Conservation (phyloP, 2,113 vertebrate genomes). For the Protomyctophum bolini region DNA sequence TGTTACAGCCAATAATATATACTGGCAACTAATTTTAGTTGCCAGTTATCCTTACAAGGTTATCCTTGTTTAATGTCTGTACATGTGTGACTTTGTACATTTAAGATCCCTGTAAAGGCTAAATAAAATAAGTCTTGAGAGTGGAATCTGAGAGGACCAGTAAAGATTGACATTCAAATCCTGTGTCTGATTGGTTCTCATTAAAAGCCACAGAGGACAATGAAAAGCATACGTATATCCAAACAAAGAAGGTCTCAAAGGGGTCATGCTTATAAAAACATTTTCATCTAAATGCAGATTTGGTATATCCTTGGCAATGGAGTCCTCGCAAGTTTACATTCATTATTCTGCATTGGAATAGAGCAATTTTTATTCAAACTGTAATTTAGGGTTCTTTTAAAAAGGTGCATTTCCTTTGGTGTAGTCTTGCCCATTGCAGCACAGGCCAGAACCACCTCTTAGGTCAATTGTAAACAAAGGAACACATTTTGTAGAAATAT, state of each 20-base stretch:
- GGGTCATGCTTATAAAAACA: conserved; percentile 71
- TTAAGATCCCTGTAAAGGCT: no score
- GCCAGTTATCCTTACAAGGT: no score
- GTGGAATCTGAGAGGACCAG: no score
- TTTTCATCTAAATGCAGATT: conserved; percentile 84
- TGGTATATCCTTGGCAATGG: conserved; percentile 47
- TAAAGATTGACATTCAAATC: conserved; percentile 19
- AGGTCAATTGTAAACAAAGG: conserved; percentile 12
- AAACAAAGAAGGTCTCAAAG: conserved; percentile 66
- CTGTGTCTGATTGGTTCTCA: conserved; percentile 42
- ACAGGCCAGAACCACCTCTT: neutral
- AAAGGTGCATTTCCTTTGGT: conserved; percentile 58
- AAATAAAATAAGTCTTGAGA: no score
- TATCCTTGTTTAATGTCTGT: no score
- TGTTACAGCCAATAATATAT: no score
- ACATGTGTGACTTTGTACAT: no score
- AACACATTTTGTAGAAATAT: conserved; percentile 49
- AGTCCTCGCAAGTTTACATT: conserved; percentile 57
- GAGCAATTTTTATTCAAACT: conserved; percentile 38
- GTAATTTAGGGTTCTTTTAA: conserved; percentile 54
- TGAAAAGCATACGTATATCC: conserved; percentile 55
- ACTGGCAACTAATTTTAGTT: no score
- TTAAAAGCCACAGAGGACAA: conserved; percentile 42
- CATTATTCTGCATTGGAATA: conserved; percentile 60
- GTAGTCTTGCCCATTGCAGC: conserved; percentile 51